Evolutionary conservation across 2,113 vertebrate species (phyloP), one percentile per base, ranked within the genome.

Genomic region (Rhagologus leucostigma): DNA sequence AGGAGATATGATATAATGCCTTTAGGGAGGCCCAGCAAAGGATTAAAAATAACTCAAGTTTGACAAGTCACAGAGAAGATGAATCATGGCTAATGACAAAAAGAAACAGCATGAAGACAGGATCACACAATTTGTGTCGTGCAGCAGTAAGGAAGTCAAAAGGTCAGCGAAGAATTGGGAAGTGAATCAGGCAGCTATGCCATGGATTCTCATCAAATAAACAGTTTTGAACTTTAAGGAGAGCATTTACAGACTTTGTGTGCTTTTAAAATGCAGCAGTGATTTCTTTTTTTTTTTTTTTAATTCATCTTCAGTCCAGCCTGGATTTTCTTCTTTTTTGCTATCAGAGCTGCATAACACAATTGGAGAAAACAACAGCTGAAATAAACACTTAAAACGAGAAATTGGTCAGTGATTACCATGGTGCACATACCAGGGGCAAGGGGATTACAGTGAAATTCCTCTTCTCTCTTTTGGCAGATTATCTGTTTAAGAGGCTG

Each of bases 1-100:
- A 94, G 80, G 87, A 95, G 94, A 95, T 49, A 74, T 91, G 91
- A 96, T 92, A 89, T 33, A 94, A 80, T 53, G 87, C 57, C 91
- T 79, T 87, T 47, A 29, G 89, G 81, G 91, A 95, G 73, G 77
- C 49, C 77, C 32, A 73, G 94, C 26, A 92, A 69, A 91, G 68
- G 78, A 96, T 96, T 96, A 83, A 96, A 96, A 91, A 94, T 92
- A 95, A 92, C 82, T 94, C 81, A 82, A 76, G 53, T 97, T 80
- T 89, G 94, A 96, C 91, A 91, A 93, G 91, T 79, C 70, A 3
- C 52, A 83, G 74, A 11, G 93, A 95, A 82, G 93, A 95, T 94
- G 81, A 95, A 93, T 95, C 89, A 83, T 26, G n/a, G 57, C 90
- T 96, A 95, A 96, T 70, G 91, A 93, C 89, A 94, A 93, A 94